Percentiles rank a stretch among this genome's conserved stretches.
Conservation (phyloP, 2,888 invertebrate genomes). For the Nomada goodeniana region DNA sequence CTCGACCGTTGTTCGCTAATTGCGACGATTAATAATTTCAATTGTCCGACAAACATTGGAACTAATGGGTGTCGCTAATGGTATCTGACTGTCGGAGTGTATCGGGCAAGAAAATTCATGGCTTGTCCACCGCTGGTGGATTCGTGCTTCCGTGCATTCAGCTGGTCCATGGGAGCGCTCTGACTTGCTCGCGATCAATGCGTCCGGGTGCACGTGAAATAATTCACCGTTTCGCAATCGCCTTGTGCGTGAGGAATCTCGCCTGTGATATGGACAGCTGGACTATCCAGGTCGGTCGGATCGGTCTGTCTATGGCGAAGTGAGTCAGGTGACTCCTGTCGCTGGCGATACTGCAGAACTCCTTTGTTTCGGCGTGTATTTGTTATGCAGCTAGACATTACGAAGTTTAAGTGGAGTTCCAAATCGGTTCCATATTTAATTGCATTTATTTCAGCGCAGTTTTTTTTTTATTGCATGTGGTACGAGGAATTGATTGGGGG, state of each 20-base stretch:
- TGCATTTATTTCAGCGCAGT: too few species aligned
- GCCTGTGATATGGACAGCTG: slow-evolving; percentile 6
- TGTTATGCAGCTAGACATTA: too few species aligned
- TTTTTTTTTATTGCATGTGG: too few species aligned
- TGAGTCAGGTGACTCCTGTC: slow-evolving; percentile 1
- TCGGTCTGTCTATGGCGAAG: slow-evolving; percentile 3
- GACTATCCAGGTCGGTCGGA: slow-evolving; percentile 25
- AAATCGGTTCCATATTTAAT: too few species aligned
- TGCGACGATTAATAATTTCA: slow-evolving; percentile 76
- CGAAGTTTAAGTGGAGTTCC: too few species aligned
- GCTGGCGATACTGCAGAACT: not conserved
- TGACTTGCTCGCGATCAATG: slow-evolving; percentile 29
- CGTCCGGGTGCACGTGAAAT: slow-evolving; percentile 26
- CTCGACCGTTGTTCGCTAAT: slow-evolving; percentile 67
- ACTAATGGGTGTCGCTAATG: slow-evolving; percentile 69
- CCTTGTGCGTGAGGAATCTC: slow-evolving; percentile 29
- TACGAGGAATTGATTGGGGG: too few species aligned
- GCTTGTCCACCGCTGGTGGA: slow-evolving; percentile 45
- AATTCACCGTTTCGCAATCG: slow-evolving; percentile 51
- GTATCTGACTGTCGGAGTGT: slow-evolving; percentile 30
- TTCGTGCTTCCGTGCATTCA: slow-evolving; percentile 57
- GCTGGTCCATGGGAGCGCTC: slow-evolving; percentile 41
- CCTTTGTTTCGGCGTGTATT: slow-evolving; percentile 14
- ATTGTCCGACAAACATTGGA: slow-evolving; percentile 65
- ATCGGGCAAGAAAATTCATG: slow-evolving; percentile 43